Conservation (phyloP, 2,888 invertebrate species). For the Neria commutata region DNA sequence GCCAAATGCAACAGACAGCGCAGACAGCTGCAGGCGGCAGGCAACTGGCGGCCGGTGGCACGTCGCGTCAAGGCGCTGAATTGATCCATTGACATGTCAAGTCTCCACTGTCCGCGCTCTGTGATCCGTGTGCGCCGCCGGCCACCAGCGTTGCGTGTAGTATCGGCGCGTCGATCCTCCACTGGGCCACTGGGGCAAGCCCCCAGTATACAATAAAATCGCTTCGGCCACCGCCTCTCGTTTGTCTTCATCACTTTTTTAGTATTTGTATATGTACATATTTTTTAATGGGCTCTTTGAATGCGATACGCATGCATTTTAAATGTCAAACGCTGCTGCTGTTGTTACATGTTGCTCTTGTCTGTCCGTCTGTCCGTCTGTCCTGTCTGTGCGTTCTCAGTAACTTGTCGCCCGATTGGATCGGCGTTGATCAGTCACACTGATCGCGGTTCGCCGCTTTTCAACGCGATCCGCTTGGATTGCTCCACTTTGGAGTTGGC, state of each 20-base stretch:
- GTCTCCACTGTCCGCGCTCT: no score
- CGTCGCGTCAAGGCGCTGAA: not conserved
- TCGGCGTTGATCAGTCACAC: not conserved
- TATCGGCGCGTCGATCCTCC: not conserved
- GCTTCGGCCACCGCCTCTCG: not conserved
- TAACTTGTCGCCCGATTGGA: not conserved
- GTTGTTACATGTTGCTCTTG: slow-evolving; percentile 17
- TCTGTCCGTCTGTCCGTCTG: no score
- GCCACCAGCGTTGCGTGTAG: not conserved
- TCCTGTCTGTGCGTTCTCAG: no score
- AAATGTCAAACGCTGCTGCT: slow-evolving; percentile 14
- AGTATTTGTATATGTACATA: not conserved
- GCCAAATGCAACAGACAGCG: not conserved
- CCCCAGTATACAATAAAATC: no score
- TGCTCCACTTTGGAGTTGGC: not conserved
- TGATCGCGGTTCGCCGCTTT: not conserved
- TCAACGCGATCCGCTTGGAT: not conserved
- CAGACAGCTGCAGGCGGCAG: not conserved
- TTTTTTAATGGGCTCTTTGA: not conserved
- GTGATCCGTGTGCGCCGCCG: no score
- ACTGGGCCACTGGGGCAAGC: not conserved
- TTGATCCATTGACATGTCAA: slow-evolving; percentile 2
- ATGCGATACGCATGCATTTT: not conserved
- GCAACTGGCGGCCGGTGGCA: not conserved
- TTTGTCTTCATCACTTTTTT: not conserved